Evolutionary conservation across 2,888 invertebrate species (phyloP).

Genomic region (Synergus gifuensis): DNA sequence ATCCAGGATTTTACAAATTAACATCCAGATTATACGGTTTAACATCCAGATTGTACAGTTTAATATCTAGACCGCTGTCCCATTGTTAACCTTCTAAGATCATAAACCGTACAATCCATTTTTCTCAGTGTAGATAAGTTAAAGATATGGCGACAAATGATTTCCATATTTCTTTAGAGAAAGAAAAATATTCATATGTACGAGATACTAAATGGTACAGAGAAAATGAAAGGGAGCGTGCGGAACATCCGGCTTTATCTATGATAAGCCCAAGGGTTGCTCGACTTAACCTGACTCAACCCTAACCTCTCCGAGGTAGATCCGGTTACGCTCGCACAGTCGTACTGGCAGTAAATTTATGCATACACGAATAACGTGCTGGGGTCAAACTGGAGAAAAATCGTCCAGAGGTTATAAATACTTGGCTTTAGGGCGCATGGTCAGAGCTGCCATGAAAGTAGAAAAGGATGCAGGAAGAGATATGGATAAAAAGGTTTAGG

Average conservation of each 20-base stretch:
- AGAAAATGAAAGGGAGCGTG: constrained; percentile 7
- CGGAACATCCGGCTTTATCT: constrained; percentile 15
- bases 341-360: constrained; percentile 62
- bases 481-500: background rate
- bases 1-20: too few relatives aligned
- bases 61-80: too few relatives aligned
- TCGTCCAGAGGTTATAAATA: constrained; percentile 57
- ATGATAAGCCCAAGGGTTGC: constrained; percentile 32
- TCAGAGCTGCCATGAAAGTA: constrained; percentile 46
- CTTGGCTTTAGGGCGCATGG: constrained; percentile 47
- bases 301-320: constrained; percentile 23
- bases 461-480: constrained; percentile 35
- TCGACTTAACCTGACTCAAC: constrained; percentile 31
- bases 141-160: constrained; percentile 3
- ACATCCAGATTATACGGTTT: too few relatives aligned
- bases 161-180: background rate
- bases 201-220: constrained; percentile 19
- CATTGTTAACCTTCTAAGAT: too few relatives aligned
- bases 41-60: too few relatives aligned
- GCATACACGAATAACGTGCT: constrained; percentile 60
- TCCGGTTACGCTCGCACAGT: constrained; percentile 54
- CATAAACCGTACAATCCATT: too few relatives aligned
- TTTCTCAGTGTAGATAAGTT: too few relatives aligned
- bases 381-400: constrained; percentile 58
- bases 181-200: constrained; percentile 7